Percentiles rank a stretch among this genome's conserved stretches.
Conservation (phyloP, 2,797 vertebrate species). For the Moxostoma hubbsi region DNA sequence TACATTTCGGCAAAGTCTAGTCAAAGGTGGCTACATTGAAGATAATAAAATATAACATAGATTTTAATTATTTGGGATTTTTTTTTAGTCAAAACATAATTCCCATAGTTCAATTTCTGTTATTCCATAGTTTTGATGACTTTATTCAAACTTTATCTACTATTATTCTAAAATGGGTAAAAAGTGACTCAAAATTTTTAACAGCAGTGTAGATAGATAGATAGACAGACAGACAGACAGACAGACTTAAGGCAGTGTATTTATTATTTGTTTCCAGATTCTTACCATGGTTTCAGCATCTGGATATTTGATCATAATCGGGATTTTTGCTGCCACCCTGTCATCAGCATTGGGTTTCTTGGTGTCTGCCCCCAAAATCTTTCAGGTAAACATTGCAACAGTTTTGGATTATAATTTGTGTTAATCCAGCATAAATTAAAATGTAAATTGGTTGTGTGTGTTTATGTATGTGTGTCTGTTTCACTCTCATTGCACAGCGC, state of each 20-base stretch:
- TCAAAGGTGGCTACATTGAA: too few relatives aligned
- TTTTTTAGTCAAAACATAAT: too few relatives aligned
- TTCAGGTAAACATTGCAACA: conserved; percentile 69
- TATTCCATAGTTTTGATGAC: too few relatives aligned
- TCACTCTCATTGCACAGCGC: conserved; percentile 62
- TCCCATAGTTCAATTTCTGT: too few relatives aligned
- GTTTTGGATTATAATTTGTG: too few relatives aligned
- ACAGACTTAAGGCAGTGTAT: not conserved
- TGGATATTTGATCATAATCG: conserved; percentile 74
- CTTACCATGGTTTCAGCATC: conserved; percentile 75
- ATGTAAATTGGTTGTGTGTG: not conserved
- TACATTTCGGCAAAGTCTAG: too few relatives aligned
- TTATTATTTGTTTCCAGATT: conserved; percentile 48
- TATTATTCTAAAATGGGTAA: too few relatives aligned
- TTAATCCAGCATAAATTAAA: not conserved
- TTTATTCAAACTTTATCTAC: too few relatives aligned
- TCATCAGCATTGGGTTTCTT: conserved; percentile 82
- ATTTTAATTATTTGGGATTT: too few relatives aligned
- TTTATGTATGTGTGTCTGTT: not conserved
- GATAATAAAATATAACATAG: too few relatives aligned
- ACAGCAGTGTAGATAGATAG: not conserved
- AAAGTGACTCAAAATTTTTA: too few relatives aligned
- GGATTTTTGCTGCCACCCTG: conserved; percentile 79
- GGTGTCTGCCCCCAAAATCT: conserved; percentile 80
- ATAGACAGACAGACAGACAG: not conserved